Conservation (phyloP, 2,797 vertebrate species). For the Carduelis carduelis region DNA sequence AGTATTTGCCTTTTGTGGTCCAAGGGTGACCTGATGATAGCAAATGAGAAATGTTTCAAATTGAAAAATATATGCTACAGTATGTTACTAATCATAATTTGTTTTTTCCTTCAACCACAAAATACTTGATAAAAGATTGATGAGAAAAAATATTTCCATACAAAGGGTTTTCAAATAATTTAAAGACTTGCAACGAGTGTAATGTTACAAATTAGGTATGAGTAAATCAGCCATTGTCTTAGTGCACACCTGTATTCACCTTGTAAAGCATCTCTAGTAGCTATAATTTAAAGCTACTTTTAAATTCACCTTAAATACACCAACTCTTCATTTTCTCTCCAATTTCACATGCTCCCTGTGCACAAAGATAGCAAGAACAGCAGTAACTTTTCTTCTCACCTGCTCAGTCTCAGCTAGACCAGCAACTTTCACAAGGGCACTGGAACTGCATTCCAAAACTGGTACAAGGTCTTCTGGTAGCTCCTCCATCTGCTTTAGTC, state of each 20-base stretch:
- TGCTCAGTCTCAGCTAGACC: neutral
- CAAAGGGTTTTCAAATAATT: neutral
- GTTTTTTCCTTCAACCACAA: neutral
- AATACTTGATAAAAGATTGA: neutral
- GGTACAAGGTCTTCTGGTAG: neutral
- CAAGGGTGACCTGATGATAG: conserved; percentile 30
- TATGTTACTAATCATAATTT: neutral
- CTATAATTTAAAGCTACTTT: neutral
- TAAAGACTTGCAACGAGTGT: neutral
- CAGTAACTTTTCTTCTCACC: conserved; percentile 11
- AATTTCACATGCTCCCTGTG: neutral
- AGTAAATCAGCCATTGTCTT: neutral
- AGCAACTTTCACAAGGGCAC: neutral
- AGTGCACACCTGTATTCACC: neutral
- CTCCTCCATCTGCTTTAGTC: neutral
- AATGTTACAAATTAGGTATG: neutral
- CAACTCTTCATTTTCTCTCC: neutral
- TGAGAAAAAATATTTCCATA: neutral
- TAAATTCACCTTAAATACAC: neutral
- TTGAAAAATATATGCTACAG: neutral
- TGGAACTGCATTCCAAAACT: neutral
- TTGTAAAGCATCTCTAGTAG: neutral
- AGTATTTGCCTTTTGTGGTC: neutral
- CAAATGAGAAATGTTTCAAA: neutral
- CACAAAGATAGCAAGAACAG: neutral